phyloP scores from a whole-genome alignment of 1,140 invertebrate species.

The Saccostrea cuccullata region DNA sequence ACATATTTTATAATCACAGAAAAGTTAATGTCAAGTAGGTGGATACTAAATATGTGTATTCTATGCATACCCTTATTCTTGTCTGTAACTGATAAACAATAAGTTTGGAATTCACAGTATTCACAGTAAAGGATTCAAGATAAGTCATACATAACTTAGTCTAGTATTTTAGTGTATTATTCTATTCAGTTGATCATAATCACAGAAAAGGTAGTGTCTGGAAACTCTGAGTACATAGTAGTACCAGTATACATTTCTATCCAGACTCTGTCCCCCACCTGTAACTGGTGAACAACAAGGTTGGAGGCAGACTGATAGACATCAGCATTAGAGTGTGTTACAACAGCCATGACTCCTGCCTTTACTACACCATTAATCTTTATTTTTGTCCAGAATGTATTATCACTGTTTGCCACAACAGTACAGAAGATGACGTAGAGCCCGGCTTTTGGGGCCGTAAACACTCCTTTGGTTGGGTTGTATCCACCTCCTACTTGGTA shows the following conservation, averaged over 20 bases:
- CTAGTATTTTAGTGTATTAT: not conserved
- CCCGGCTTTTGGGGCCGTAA: not conserved
- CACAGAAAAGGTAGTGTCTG: not conserved
- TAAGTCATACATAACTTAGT: too few species aligned
- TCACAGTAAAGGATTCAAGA: too few species aligned
- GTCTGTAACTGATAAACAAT: too few species aligned
- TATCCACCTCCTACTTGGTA: conserved; percentile 15
- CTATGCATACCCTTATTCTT: too few species aligned
- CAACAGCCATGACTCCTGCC: not conserved
- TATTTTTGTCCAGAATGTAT: not conserved
- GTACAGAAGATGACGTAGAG: not conserved
- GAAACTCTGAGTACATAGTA: not conserved
- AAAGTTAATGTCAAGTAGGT: too few species aligned
- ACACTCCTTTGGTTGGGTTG: not conserved
- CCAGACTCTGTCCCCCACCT: not conserved
- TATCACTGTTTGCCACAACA: not conserved
- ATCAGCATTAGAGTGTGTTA: not conserved
- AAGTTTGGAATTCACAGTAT: too few species aligned
- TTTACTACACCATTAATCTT: not conserved
- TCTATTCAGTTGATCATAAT: not conserved
- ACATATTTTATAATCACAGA: too few species aligned
- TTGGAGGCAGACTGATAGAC: not conserved
- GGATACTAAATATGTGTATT: too few species aligned
- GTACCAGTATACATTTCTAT: not conserved
- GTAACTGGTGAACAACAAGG: not conserved